Base-by-base conservation (phyloP, 2,888 invertebrate species). In the Ophioninae sp. region DNA sequence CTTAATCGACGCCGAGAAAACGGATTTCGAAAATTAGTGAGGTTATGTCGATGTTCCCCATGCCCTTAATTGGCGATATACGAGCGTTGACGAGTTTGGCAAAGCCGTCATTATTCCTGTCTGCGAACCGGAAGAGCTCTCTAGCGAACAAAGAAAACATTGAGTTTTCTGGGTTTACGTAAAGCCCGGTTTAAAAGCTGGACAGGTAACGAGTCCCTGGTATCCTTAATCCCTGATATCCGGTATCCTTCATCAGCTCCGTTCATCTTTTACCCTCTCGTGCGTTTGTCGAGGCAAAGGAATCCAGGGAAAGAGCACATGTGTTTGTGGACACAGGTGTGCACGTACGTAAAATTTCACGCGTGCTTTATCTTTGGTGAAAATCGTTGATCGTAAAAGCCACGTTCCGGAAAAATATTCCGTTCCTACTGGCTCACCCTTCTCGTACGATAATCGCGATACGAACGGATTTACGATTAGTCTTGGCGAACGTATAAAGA, bases 11-110 rank as follows among this genome's bases (percentile, higher is more conserved):
- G n/a, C n/a, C n/a, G n/a, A n/a, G n/a, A n/a, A n/a, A n/a, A n/a
- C n/a, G n/a, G n/a, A n/a, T n/a, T n/a, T n/a, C n/a, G n/a, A n/a
- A n/a, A n/a, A n/a, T n/a, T n/a, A n/a, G n/a, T n/a, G n/a, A n/a
- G n/a, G n/a, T n/a, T n/a, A n/a, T n/a, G n/a, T n/a, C n/a, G n/a
- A n/a, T n/a, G n/a, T n/a, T n/a, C n/a, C n/a, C n/a, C n/a, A n/a
- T n/a, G n/a, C n/a, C n/a, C n/a, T n/a, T 88, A 88, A 88, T 90
- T 89, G 90, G 89, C 87, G 86, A 85, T 88, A 80, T 84, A 39
- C 39, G 71, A 82, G 86, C 85, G 87, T 89, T 85, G 85, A 84
- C 86, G 85, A 83, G 86, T 86, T 84, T 83, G 86, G 86, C 86
- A 86, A 68, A 78, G 64, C 78, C 69, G 37, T 69, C 73, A 78